Evolutionary conservation across 2,113 vertebrate genomes (phyloP).

Genomic region (Megaptera novaeangliae): DNA sequence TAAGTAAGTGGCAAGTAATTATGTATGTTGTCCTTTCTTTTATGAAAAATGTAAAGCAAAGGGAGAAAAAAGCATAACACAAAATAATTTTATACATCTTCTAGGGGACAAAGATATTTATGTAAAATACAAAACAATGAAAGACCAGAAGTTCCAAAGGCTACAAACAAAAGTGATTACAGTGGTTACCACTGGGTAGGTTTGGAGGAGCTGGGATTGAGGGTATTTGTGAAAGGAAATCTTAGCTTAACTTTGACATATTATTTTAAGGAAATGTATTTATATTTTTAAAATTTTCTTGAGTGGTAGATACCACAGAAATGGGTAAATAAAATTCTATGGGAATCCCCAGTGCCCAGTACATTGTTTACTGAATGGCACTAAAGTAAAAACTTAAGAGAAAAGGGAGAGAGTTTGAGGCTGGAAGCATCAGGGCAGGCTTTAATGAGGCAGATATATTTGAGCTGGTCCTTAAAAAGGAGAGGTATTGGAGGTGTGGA

Average conservation of each 20-base stretch:
- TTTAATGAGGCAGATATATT: not conserved
- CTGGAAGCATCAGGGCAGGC: not conserved
- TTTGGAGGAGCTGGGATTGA: not conserved
- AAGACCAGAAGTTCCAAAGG: not conserved
- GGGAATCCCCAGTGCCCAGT: not conserved
- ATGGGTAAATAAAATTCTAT: not conserved
- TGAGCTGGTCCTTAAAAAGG: not conserved
- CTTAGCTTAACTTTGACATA: not conserved
- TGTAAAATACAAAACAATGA: not conserved
- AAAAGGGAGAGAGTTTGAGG: not conserved
- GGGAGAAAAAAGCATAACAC: not conserved
- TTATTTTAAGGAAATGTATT: not conserved
- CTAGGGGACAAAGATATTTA: not conserved
- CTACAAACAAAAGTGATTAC: not conserved
- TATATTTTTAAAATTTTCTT: not conserved
- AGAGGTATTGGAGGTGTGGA: not conserved
- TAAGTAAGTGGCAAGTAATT: not conserved
- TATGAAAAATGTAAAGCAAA: not conserved
- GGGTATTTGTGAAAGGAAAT: not conserved
- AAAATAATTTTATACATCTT: not conserved
- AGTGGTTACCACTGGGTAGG: not conserved
- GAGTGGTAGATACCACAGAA: not conserved
- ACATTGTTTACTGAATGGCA: not conserved
- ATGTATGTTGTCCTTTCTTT: not conserved
- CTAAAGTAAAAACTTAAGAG: not conserved